phyloP scores from a whole-genome alignment of 2,888 invertebrate species.

The Apoda limacodes region DNA sequence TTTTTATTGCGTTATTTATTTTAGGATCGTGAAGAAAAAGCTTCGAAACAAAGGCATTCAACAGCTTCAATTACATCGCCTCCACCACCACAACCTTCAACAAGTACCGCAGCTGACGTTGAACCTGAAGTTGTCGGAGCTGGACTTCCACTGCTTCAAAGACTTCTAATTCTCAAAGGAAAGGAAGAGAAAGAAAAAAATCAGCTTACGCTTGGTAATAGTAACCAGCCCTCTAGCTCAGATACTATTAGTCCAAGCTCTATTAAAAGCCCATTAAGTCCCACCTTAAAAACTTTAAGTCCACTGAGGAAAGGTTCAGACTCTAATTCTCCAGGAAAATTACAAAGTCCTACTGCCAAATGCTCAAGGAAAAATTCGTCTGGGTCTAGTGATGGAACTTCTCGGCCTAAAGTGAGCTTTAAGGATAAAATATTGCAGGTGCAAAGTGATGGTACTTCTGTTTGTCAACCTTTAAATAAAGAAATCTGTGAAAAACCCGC shows the following conservation, averaged over 20 bases:
- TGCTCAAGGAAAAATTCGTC: slow-evolving; percentile 61
- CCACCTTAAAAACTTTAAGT: slow-evolving; percentile 59
- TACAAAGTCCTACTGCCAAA: slow-evolving; percentile 57
- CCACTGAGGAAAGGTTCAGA: slow-evolving; percentile 62
- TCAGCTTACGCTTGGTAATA: slow-evolving; percentile 49
- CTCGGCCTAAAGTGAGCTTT: slow-evolving; percentile 71
- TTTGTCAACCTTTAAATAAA: slow-evolving; percentile 54
- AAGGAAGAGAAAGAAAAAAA: slow-evolving; percentile 76
- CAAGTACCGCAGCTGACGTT: slow-evolving; percentile 66
- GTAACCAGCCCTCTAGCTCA: slow-evolving; percentile 62
- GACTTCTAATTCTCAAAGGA: slow-evolving; percentile 79
- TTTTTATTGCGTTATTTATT: slow-evolving; percentile 14
- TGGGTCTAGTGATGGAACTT: slow-evolving; percentile 52
- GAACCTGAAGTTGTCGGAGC: slow-evolving; percentile 76
- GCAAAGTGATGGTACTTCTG: slow-evolving; percentile 62
- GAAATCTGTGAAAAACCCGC: slow-evolving; percentile 53
- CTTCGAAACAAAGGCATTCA: slow-evolving; percentile 53
- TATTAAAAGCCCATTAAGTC: slow-evolving; percentile 62
- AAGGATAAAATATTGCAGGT: slow-evolving; percentile 72
- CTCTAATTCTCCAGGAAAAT: slow-evolving; percentile 60
- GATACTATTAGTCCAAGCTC: slow-evolving; percentile 64
- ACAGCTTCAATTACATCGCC: slow-evolving; percentile 51
- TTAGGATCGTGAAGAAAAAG: slow-evolving; percentile 65
- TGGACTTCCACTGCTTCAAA: slow-evolving; percentile 79
- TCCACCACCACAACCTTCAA: slow-evolving; percentile 71